Conservation (phyloP, 2,113 vertebrate genomes). For the Pavo muticus region DNA sequence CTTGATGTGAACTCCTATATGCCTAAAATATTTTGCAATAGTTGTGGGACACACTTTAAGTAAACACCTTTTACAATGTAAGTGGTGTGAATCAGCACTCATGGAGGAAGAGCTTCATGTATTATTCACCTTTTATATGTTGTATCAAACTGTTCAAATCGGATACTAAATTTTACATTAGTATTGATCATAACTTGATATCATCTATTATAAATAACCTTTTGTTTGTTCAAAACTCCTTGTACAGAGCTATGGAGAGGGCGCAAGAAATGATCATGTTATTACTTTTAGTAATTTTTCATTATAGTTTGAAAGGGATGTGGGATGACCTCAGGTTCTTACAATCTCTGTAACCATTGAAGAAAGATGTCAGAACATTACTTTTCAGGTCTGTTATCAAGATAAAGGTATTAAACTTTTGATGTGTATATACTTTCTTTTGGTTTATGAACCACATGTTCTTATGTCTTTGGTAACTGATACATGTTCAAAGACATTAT, state of each 20-base stretch:
- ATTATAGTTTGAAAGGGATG: not conserved
- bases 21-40: not conserved
- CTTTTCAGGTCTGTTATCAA: not conserved
- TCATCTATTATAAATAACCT: slow-evolving; percentile 56
- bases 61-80: not conserved
- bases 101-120: slow-evolving; percentile 46
- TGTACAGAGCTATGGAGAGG: not conserved
- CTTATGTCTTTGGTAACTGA: slow-evolving; percentile 18
- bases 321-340: not conserved
- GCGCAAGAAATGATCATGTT: slow-evolving; percentile 3
- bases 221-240: slow-evolving; percentile 50
- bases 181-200: slow-evolving; percentile 74
- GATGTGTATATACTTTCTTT: slow-evolving; percentile 30
- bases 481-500: not conserved
- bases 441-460: slow-evolving; percentile 4
- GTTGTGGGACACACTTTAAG: not conserved
- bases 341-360: not conserved
- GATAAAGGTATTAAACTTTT: slow-evolving; percentile 16
- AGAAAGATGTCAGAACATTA: not conserved
- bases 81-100: slow-evolving; percentile 22
- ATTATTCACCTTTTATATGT: slow-evolving; percentile 62
- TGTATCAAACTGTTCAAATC: slow-evolving; percentile 59
- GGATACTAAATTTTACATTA: slow-evolving; percentile 71
- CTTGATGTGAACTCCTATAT: not conserved
- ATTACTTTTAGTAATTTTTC: slow-evolving; percentile 39